Percentiles rank a stretch among this genome's conserved stretches.
Evolutionary conservation across 2,797 vertebrate genomes (phyloP).

Genomic region (Rhinophrynus dorsalis): DNA sequence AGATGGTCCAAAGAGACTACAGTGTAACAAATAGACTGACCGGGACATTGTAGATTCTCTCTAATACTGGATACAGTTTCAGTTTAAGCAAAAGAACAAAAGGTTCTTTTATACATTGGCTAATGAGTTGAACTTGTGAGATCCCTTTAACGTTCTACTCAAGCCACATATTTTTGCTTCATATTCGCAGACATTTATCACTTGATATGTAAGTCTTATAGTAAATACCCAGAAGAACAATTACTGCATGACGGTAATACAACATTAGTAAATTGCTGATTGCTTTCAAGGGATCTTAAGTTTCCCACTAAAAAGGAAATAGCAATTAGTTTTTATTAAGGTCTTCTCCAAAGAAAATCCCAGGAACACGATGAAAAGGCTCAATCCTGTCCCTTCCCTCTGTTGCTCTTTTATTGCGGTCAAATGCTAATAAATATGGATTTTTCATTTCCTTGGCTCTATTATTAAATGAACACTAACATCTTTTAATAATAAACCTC

Average conservation of each 20-base stretch:
- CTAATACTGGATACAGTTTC: conserved; percentile 3
- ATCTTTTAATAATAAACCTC: no score
- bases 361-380: no score
- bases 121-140: conserved; percentile 5
- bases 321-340: no score
- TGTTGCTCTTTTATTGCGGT: no score
- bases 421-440: no score
- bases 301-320: not conserved
- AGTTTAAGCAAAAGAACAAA: not conserved
- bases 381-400: no score
- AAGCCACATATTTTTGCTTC: not conserved
- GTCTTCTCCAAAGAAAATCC: no score
- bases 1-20: conserved; percentile 19
- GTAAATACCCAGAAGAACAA: not conserved
- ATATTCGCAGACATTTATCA: not conserved
- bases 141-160: not conserved
- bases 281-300: not conserved
- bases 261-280: not conserved
- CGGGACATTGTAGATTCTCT: conserved; percentile 1
- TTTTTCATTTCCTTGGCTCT: no score
- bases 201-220: not conserved
- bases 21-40: not conserved
- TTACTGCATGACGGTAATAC: not conserved
- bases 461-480: no score
- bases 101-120: not conserved